Evolutionary conservation across 2,113 vertebrate species (phyloP).

Genomic region (Siniperca knerii): DNA sequence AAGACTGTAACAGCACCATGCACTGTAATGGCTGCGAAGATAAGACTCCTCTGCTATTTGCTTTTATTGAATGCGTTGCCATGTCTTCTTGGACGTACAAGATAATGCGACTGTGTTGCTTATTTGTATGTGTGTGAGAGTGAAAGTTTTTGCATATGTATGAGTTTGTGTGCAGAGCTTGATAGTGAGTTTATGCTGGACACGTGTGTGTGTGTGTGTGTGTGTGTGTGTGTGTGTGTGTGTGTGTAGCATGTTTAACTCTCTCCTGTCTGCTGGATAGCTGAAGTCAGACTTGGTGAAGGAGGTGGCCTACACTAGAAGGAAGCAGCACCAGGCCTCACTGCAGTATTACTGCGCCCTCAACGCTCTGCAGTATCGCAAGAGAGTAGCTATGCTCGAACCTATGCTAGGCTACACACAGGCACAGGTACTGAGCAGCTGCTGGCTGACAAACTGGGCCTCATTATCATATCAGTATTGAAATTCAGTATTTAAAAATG

Average conservation of each 20-base stretch:
- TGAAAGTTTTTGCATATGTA: slow-evolving; percentile 45
- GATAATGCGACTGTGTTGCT: slow-evolving; percentile 16
- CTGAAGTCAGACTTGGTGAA: slow-evolving; percentile 90
- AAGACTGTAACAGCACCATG: neutral
- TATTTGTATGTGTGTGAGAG: slow-evolving; percentile 30
- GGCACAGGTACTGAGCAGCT: slow-evolving; percentile 87
- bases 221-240: slow-evolving; percentile 7
- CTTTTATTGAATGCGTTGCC: neutral
- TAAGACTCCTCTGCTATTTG: slow-evolving; percentile 18
- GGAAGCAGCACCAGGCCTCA: slow-evolving; percentile 95
- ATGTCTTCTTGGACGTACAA: neutral
- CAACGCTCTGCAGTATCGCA: slow-evolving; percentile 95
- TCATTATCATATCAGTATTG: neutral
- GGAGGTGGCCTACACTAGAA: slow-evolving; percentile 92
- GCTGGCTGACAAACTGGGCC: neutral
- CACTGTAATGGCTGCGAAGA: slow-evolving; percentile 8
- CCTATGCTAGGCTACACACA: slow-evolving; percentile 95
- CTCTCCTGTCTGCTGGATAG: slow-evolving; percentile 78
- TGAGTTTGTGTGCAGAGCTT: slow-evolving; percentile 2
- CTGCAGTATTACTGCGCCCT: slow-evolving; percentile 97
- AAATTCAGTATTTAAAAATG: neutral
- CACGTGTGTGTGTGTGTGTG: neutral
- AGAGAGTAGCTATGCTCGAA: slow-evolving; percentile 94
- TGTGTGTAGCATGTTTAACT: slow-evolving; percentile 20
- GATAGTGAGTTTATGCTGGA: neutral